Conservation (phyloP, 2,797 vertebrate species). For the Ctenopoma kingsleyae region DNA sequence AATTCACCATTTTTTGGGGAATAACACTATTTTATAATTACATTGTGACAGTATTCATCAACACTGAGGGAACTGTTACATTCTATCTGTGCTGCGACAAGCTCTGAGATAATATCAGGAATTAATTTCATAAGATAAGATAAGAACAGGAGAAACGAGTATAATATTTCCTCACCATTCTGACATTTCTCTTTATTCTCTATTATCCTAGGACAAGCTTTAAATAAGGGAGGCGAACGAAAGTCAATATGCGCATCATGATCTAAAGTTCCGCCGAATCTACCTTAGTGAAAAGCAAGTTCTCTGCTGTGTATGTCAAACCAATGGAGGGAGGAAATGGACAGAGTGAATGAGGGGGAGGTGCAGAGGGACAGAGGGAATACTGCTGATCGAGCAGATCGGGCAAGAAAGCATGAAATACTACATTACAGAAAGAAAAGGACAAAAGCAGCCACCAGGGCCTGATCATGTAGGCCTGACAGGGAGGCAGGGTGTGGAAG, state of each 20-base stretch:
- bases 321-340: slow-evolving; percentile 69
- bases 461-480: slow-evolving; percentile 67
- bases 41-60: slow-evolving; percentile 47
- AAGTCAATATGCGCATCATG: slow-evolving; percentile 57
- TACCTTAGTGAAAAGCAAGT: slow-evolving; percentile 23
- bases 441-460: slow-evolving; percentile 78
- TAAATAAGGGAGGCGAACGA: slow-evolving; percentile 38
- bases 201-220: slow-evolving; percentile 41
- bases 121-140: slow-evolving; percentile 54
- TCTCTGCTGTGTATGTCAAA: slow-evolving; percentile 55
- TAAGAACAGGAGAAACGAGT: slow-evolving; percentile 26
- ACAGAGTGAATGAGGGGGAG: slow-evolving; percentile 59
- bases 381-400: slow-evolving; percentile 76
- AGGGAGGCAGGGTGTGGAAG: slow-evolving; percentile 55
- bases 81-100: slow-evolving; percentile 1
- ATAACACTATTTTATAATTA: slow-evolving; percentile 37
- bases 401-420: slow-evolving; percentile 76
- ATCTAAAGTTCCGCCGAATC: slow-evolving; percentile 51
- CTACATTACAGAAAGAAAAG: slow-evolving; percentile 72
- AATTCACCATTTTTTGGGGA: slow-evolving; percentile 35
- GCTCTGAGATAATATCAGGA: slow-evolving; percentile 17
- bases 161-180: slow-evolving; percentile 47
- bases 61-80: slow-evolving; percentile 20
- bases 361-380: slow-evolving; percentile 55
- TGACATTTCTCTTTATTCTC: slow-evolving; percentile 66